Evolutionary conservation across 1,140 invertebrate genomes (phyloP).

Genomic region (Drosophila serrata): DNA sequence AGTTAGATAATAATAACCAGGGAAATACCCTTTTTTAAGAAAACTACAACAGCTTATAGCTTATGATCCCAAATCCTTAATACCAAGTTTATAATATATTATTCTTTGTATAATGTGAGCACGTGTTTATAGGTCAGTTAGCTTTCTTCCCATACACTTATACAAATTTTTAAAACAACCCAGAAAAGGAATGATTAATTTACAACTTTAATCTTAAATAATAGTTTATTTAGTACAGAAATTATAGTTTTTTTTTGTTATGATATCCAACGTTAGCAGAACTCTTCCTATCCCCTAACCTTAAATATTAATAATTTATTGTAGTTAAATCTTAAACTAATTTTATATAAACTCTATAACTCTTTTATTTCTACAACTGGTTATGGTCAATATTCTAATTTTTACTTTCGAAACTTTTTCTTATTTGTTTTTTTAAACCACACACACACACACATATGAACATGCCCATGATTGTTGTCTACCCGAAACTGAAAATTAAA

Average conservation of each 20-base stretch:
- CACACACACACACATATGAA: constrained; percentile 42
- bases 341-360: constrained; percentile 43
- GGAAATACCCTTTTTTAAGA: neutral
- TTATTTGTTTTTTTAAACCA: constrained; percentile 59
- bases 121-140: constrained; percentile 22
- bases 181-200: constrained; percentile 9
- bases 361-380: constrained; percentile 66
- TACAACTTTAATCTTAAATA: neutral
- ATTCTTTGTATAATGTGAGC: neutral
- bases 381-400: constrained; percentile 80
- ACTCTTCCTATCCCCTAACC: neutral
- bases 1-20: neutral
- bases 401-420: constrained; percentile 72
- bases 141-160: neutral
- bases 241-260: constrained; percentile 6
- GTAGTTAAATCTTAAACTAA: constrained; percentile 49
- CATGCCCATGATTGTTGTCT: constrained; percentile 48
- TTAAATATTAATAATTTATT: constrained; percentile 22
- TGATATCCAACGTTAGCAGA: constrained; percentile 1
- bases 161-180: neutral
- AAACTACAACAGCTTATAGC: too few relatives aligned
- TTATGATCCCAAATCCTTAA: neutral
- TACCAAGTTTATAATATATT: neutral
- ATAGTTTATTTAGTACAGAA: neutral
- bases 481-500: constrained; percentile 5